Base-by-base conservation (phyloP, 2,113 vertebrate genomes). In the Callipepla californica region DNA sequence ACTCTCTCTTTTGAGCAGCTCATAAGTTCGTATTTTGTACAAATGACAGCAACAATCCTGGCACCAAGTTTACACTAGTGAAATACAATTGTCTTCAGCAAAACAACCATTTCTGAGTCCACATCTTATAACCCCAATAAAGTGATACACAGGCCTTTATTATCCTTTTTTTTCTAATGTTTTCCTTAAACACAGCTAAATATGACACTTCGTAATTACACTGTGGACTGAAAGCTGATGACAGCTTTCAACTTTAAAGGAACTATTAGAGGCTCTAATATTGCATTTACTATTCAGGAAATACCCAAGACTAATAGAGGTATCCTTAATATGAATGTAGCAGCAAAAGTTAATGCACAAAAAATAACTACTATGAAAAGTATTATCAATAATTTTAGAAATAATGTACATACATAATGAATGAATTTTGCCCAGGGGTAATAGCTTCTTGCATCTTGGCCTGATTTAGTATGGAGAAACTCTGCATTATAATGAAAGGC, bases 301-400 rank as follows among this genome's bases (percentile, higher is more conserved):
- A 96, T 94, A 95, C 90, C 97, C 86, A 87, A 97, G 97, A 98
- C 98, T 98, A 98, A 98, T 98, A 98, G 98, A 98, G 89, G 95
- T 98, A 98, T 98, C 84, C 96, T 98, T 98, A 98, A 98, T 97
- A 96, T 94, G 98, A 98, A 98, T 96, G 98, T 88, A 96, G 96
- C 97, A 95, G 97, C 97, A 98, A 98, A 98, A 98, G 98, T 98
- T 98, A 98, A 98, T 98, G 97, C 98, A 98, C 98, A 97, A 98
- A 98, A 98, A 99, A 98, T 98, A 98, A 98, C 97, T 97, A 94
- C 98, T 98, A 98, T 97, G 95, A 98, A 98, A 98, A 98, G 94
- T 95, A 97, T 98, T 98, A 98, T 98, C 98, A 98, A 99, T 98
- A 98, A 98, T 98, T 98, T 97, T 98, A 98, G 98, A 97, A 98